phyloP scores from a whole-genome alignment of 2,888 invertebrate species.

The Tupiocoris notatus region DNA sequence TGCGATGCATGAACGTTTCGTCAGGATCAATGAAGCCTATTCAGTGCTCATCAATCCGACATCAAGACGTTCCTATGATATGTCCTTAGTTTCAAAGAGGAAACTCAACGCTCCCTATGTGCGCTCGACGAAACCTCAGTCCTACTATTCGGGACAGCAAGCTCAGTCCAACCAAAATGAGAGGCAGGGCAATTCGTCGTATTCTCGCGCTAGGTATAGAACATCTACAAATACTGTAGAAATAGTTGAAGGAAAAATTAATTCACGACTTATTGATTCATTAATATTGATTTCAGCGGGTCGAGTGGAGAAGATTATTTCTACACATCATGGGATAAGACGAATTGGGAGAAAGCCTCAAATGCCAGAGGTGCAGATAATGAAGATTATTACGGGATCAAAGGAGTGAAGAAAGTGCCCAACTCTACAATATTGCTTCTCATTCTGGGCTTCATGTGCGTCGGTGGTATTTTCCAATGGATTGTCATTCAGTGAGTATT shows the following conservation, averaged over 20 bases:
- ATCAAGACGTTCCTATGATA: constrained; percentile 66
- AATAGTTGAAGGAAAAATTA: too few relatives aligned
- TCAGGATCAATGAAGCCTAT: constrained; percentile 77
- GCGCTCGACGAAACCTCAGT: background rate
- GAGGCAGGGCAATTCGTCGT: background rate
- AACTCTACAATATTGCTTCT: constrained; percentile 63
- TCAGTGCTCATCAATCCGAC: constrained; percentile 67
- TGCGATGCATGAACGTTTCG: constrained; percentile 67
- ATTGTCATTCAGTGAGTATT: constrained; percentile 55
- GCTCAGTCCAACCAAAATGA: background rate
- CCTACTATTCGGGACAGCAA: too few relatives aligned
- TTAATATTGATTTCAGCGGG: background rate
- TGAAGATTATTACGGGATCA: constrained; percentile 27
- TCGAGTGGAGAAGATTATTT: constrained; percentile 16
- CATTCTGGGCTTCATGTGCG: constrained; percentile 60
- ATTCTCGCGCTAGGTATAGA: constrained; percentile 10
- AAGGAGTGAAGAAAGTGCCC: constrained; percentile 59
- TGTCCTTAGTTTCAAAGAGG: constrained; percentile 51
- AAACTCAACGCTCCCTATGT: constrained; percentile 43
- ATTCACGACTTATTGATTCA: too few relatives aligned
- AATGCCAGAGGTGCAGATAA: background rate
- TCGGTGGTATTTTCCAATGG: constrained; percentile 63
- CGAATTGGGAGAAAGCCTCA: background rate
- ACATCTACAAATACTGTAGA: too few relatives aligned
- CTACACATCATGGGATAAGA: constrained; percentile 30